Evolutionary conservation across 1,140 invertebrate species (phyloP), one percentile per base, ranked within the genome.

Genomic region (Oreohelix idahoensis): DNA sequence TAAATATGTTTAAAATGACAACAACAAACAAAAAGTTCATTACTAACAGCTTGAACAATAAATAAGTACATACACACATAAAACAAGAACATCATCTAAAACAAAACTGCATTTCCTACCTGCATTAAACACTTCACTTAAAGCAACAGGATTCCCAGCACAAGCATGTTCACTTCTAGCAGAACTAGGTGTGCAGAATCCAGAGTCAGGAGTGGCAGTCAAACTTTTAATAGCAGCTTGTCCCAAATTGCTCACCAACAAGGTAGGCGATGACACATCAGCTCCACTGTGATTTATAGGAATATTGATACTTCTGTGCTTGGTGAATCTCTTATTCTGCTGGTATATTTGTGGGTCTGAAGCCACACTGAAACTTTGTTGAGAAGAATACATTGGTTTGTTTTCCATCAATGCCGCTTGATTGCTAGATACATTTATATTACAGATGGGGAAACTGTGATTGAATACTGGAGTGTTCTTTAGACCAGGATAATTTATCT

Each of bases 241-340:
- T 32, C 17, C 32, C 63, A 66, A 66, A n/a, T 35, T 66, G 2
- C 4, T 66, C 63, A 66, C n/a, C 1, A 32, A 66, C n/a, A 66
- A 32, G 20, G 8, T n/a, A 66, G 63, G 63, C 8, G n/a, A 32
- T 0, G 5, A 32, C 5, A 35, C 29, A 5, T 66, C 63, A 8
- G 20, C 8, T 32, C 5, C 8, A 32, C 8, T 66, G 29, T 17
- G 29, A 66, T 35, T 66, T 66, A 66, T n/a, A 32, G 63, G 29
- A 66, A 66, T 66, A 66, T 35, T 32, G 29, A 32, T n/a, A 17
- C 63, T 66, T 66, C 29, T 66, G 63, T 66, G 63, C 63, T 66
- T 66, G 23, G 8, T 23, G n/a, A 66, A 35, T 66, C 63, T 66
- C 32, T 32, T 66, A 32, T 17, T 66, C 2, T 35, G n/a, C 8